phyloP scores from a whole-genome alignment of 2,888 invertebrate species.

The Agrotis exclamationis region DNA sequence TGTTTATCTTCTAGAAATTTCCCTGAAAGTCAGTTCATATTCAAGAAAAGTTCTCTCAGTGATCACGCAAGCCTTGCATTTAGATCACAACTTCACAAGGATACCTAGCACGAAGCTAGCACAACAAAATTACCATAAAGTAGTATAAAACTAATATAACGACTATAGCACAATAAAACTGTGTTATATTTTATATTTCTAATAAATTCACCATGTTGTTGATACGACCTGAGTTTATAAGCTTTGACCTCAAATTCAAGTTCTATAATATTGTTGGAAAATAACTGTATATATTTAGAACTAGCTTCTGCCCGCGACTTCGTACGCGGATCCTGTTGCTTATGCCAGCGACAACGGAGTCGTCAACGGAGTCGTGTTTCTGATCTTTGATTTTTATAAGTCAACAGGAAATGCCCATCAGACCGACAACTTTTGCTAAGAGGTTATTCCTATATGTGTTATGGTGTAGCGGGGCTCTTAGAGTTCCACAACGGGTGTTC shows the following conservation, averaged over 20 bases:
- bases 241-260: slow-evolving; percentile 26
- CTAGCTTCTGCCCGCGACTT: no score
- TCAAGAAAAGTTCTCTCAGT: slow-evolving; percentile 4
- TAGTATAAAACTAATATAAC: slow-evolving; percentile 22
- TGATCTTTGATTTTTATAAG: no score
- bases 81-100: slow-evolving; percentile 23
- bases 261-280: slow-evolving; percentile 2
- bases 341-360: no score
- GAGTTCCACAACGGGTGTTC: no score
- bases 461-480: no score
- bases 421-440: no score
- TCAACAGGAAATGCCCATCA: no score
- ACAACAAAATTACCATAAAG: slow-evolving; percentile 18
- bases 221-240: neutral
- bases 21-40: neutral
- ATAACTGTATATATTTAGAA: slow-evolving; percentile 19
- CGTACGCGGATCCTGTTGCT: no score
- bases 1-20: neutral
- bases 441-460: no score
- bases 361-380: no score
- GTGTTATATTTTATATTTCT: slow-evolving; percentile 9
- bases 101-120: slow-evolving; percentile 12
- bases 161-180: slow-evolving; percentile 19
- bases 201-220: slow-evolving; percentile 19
- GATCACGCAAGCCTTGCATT: slow-evolving; percentile 1